Evolutionary conservation across 2,113 vertebrate species (phyloP).

Genomic region (Strix uralensis): DNA sequence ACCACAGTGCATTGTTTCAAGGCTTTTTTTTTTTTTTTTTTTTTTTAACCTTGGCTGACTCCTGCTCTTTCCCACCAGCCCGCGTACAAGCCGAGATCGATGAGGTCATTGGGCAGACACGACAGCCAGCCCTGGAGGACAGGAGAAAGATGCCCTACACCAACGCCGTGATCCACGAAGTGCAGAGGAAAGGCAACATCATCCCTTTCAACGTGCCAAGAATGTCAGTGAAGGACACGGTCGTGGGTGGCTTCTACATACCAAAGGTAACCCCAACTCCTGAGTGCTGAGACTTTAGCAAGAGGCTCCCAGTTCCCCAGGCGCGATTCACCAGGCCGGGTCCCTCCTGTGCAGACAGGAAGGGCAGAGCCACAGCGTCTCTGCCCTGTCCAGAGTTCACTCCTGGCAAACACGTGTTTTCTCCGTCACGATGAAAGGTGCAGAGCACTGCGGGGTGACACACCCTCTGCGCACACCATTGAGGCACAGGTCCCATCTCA

Average conservation of each 20-base stretch:
- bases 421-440: rapidly evolving
- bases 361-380: too few species aligned
- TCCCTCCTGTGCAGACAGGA: too few species aligned
- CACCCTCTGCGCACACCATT: rapidly evolving
- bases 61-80: conserved; percentile 15
- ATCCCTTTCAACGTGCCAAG: conserved; percentile 76
- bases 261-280: conserved; percentile 73
- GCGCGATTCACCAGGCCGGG: rapidly evolving
- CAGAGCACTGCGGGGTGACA: rapidly evolving
- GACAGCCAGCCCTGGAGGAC: conserved; percentile 73
- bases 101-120: conserved; percentile 57
- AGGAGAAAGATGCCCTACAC: conserved; percentile 78
- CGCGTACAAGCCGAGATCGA: conserved; percentile 78
- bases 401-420: background rate
- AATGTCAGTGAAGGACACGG: conserved; percentile 57
- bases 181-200: conserved; percentile 82
- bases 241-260: conserved; percentile 73
- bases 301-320: background rate
- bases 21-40: too few species aligned
- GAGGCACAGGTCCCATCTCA: background rate
- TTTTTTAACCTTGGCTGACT: background rate
- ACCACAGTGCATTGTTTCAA: rapidly evolving
- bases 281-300: background rate
- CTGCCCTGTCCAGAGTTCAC: background rate
- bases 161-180: conserved; percentile 84